Evolutionary conservation across 2,888 invertebrate species (phyloP).

Genomic region (Calameuta filiformis): DNA sequence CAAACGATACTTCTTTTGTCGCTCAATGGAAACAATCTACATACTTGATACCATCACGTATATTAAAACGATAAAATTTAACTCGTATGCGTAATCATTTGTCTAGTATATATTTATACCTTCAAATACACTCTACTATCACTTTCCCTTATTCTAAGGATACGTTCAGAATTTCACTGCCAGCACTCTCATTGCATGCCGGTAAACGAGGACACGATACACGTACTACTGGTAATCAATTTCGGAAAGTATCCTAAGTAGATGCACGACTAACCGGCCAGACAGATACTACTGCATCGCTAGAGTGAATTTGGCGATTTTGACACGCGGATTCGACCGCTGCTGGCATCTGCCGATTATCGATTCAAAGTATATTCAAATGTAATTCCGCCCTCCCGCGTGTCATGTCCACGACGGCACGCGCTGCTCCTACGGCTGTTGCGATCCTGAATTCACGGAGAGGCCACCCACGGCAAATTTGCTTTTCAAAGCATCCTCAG

Average conservation of each 20-base stretch:
- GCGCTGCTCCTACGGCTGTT: conserved; percentile 1
- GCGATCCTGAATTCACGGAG: conserved; percentile 17
- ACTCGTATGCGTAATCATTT: background rate
- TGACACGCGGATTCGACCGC: conserved; percentile 3
- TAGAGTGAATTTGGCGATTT: conserved; percentile 18
- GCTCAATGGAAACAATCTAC: conserved; percentile 12
- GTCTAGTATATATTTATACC: background rate
- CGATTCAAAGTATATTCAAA: conserved; percentile 48
- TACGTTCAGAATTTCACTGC: too few species aligned
- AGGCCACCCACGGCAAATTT: conserved; percentile 36
- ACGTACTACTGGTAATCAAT: too few species aligned
- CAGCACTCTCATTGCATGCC: too few species aligned
- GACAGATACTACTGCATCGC: background rate
- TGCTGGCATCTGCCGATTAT: conserved; percentile 30
- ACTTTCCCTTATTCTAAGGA: background rate
- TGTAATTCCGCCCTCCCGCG: conserved; percentile 35
- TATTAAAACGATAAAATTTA: background rate
- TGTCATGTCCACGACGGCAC: conserved; percentile 5
- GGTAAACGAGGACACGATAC: too few species aligned
- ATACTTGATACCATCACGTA: background rate
- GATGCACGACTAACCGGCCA: background rate
- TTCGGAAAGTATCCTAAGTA: background rate
- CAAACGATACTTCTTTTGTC: background rate
- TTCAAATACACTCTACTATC: background rate
- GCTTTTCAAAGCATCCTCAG: conserved; percentile 29